A percentile compares a stretch with the other conserved stretches of the same genome.
These are phyloP conservation scores for Danaus melanippus DNA, from an alignment of 1,140 invertebrate genomes.

Conservation along the genomic window DNA sequence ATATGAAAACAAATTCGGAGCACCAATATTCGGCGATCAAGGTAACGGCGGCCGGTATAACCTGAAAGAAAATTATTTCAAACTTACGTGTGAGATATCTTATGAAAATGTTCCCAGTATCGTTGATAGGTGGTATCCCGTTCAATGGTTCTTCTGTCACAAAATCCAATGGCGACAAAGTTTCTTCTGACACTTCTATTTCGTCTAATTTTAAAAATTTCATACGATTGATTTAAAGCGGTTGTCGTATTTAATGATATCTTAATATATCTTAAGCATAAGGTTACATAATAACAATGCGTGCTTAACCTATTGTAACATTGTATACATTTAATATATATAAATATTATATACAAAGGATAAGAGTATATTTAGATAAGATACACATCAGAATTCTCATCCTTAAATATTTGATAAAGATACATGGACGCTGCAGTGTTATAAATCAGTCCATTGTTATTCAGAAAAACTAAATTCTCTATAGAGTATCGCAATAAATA, in stretches of 20 bases:
- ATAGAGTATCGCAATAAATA: slow-evolving; percentile 58
- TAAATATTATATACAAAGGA: too few relatives aligned
- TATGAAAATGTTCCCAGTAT: slow-evolving; percentile 52
- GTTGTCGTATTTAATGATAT: slow-evolving; percentile 60
- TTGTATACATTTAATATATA: too few relatives aligned
- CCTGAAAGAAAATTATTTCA: not conserved
- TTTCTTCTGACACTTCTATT: slow-evolving; percentile 43
- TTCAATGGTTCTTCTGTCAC: slow-evolving; percentile 31
- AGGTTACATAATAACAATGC: too few relatives aligned
- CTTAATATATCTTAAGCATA: not conserved
- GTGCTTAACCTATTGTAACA: too few relatives aligned
- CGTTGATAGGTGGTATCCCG: slow-evolving; percentile 42
- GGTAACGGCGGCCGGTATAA: too few relatives aligned
- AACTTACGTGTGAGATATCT: slow-evolving; percentile 64
- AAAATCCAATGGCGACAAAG: slow-evolving; percentile 35
- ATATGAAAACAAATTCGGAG: too few relatives aligned
- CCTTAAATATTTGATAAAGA: too few relatives aligned
- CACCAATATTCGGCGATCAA: too few relatives aligned
- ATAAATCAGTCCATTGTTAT: slow-evolving; percentile 61
- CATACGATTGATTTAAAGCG: slow-evolving; percentile 30
- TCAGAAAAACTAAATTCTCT: slow-evolving; percentile 45
- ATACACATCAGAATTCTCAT: too few relatives aligned
- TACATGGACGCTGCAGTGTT: not conserved
- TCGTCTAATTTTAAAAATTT: slow-evolving; percentile 45
- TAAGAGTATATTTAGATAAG: too few relatives aligned